These are phyloP conservation scores for Pollimyrus isidori DNA, from an alignment of 2,113 vertebrate genomes.

Conservation along the genomic window DNA sequence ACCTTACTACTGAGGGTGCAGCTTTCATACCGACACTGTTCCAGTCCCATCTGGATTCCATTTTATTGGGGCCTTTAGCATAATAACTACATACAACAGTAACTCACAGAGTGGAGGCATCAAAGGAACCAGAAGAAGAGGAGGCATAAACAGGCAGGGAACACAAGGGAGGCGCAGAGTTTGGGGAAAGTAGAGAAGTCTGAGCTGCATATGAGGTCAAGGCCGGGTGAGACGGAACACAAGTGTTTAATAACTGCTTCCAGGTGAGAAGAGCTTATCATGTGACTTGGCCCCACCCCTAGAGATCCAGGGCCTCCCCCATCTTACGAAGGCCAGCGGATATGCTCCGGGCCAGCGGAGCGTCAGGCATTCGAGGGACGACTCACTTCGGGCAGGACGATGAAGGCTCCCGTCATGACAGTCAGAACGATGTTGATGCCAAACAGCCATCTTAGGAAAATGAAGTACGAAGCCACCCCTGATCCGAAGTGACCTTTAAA, in stretches of 20 bases:
- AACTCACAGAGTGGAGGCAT: background rate
- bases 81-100: background rate
- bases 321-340: background rate
- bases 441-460: constrained; percentile 95
- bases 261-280: background rate
- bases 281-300: background rate
- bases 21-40: background rate
- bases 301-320: background rate
- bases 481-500: constrained; percentile 92
- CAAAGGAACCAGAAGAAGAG: background rate
- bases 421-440: constrained; percentile 94
- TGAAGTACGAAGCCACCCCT: constrained; percentile 95
- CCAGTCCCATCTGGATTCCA: background rate
- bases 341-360: background rate
- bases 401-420: constrained; percentile 88
- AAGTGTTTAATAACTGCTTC: background rate
- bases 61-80: background rate
- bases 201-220: background rate
- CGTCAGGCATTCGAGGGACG: background rate
- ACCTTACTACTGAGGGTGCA: background rate
- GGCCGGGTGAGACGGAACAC: background rate
- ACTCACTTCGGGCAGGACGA: constrained; percentile 92
- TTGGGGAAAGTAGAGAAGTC: background rate
- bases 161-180: background rate
- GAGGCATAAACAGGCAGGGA: background rate